These are phyloP conservation scores for Sciurus carolinensis DNA, from an alignment of 2,797 vertebrate species.

Conservation along the genomic window DNA sequence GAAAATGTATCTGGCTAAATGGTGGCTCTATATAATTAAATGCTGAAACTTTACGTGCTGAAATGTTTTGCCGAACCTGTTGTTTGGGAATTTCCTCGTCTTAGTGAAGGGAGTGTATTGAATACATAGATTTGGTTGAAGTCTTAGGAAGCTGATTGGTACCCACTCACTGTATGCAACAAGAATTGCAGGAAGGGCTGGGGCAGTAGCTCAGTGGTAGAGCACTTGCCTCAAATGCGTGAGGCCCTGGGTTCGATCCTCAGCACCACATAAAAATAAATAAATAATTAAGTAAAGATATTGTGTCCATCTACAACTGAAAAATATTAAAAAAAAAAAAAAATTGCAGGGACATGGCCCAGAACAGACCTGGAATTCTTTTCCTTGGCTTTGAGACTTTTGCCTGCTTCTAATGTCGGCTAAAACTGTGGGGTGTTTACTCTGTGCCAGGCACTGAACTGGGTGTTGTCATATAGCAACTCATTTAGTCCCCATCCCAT, in stretches of 20 bases:
- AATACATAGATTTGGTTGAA: neutral
- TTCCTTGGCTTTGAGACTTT: neutral
- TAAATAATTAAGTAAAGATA: too few relatives aligned
- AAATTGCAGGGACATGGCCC: too few relatives aligned
- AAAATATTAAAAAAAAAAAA: too few relatives aligned
- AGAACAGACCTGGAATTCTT: neutral
- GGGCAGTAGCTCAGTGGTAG: too few relatives aligned
- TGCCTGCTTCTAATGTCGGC: neutral
- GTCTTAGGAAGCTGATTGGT: neutral
- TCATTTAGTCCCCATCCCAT: neutral
- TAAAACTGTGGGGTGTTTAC: neutral
- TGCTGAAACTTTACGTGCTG: neutral
- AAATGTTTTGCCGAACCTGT: neutral
- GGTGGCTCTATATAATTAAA: conserved; percentile 41
- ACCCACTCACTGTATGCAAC: neutral
- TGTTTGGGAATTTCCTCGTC: neutral
- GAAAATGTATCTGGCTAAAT: conserved; percentile 27
- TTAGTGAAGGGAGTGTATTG: neutral
- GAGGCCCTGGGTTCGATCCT: too few relatives aligned
- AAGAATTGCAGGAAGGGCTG: neutral
- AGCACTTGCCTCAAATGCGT: too few relatives aligned
- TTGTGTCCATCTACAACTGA: too few relatives aligned
- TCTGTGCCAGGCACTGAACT: neutral
- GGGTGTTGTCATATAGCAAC: neutral
- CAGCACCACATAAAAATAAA: too few relatives aligned